Evolutionary conservation across 2,888 invertebrate genomes (phyloP).

Genomic region (Cheilosia variabilis): DNA sequence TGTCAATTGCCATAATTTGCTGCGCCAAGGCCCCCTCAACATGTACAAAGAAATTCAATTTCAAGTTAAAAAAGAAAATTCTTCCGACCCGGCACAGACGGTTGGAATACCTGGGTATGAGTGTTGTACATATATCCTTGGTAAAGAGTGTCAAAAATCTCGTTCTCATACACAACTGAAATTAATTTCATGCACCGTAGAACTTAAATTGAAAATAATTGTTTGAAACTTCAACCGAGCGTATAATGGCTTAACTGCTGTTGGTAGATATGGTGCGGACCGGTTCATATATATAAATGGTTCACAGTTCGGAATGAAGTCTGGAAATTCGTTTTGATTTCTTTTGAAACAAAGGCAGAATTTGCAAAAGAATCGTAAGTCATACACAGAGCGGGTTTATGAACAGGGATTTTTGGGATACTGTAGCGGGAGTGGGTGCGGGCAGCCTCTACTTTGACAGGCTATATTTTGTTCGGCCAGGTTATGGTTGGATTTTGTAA

Average conservation of each 20-base stretch:
- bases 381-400: too few relatives aligned
- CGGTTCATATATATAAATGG: neutral
- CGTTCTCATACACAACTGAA: conserved; percentile 76
- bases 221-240: conserved; percentile 75
- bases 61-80: conserved; percentile 44
- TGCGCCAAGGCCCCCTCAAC: conserved; percentile 4
- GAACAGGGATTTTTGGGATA: too few relatives aligned
- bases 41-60: conserved; percentile 55
- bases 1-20: conserved; percentile 69
- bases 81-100: conserved; percentile 31
- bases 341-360: conserved; percentile 35
- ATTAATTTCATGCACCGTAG: conserved; percentile 79
- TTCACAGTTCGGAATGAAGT: neutral
- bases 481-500: too few relatives aligned
- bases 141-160: conserved; percentile 72
- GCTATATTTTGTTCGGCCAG: too few relatives aligned
- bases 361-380: conserved; percentile 2
- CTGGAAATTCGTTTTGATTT: conserved; percentile 10
- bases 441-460: too few relatives aligned
- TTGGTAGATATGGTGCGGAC: conserved; percentile 31
- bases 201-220: conserved; percentile 79
- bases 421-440: too few relatives aligned
- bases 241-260: conserved; percentile 73
- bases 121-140: conserved; percentile 52
- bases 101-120: neutral